A percentile compares a stretch with the other conserved stretches of the same genome.
These are phyloP conservation scores for Cephus cinctus DNA, from an alignment of 1,140 invertebrate genomes.

Conservation along the genomic window DNA sequence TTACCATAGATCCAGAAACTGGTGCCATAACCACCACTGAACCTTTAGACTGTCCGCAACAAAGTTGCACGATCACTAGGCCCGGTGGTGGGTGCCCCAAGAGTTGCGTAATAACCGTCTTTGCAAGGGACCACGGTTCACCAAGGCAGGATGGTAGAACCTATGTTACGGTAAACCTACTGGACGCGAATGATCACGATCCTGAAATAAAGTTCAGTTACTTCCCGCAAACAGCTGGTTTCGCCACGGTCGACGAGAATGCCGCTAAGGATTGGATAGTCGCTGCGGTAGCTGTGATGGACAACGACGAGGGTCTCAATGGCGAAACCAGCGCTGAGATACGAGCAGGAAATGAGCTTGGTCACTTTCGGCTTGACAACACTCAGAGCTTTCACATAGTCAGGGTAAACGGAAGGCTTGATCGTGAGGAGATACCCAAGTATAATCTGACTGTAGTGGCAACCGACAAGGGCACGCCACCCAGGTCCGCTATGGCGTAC, in stretches of 20 bases:
- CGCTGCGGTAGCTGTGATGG: conserved; percentile 88
- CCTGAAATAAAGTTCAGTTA: conserved; percentile 89
- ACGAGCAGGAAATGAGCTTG: conserved; percentile 83
- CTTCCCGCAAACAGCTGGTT: conserved; percentile 77
- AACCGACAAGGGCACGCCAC: conserved; percentile 82
- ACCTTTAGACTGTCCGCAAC: conserved; percentile 74
- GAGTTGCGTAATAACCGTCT: conserved; percentile 92
- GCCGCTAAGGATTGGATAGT: conserved; percentile 86
- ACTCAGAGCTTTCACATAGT: conserved; percentile 85
- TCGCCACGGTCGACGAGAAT: conserved; percentile 92
- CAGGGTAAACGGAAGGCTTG: conserved; percentile 86
- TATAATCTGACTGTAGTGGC: conserved; percentile 93
- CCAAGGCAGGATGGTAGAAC: conserved; percentile 88
- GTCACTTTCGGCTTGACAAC: conserved; percentile 84
- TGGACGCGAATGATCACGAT: conserved; percentile 94
- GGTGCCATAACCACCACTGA: conserved; percentile 83
- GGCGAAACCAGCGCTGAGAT: conserved; percentile 85
- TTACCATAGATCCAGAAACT: conserved; percentile 84
- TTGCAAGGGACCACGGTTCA: conserved; percentile 87
- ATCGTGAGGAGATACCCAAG: conserved; percentile 87
- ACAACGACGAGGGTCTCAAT: conserved; percentile 87
- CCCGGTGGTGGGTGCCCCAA: conserved; percentile 70
- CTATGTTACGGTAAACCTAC: conserved; percentile 90
- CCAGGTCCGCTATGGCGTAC: conserved; percentile 79
- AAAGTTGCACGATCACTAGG: conserved; percentile 58